Evolutionary conservation across 2,113 vertebrate genomes (phyloP).

Genomic region (Clarias batrachus): DNA sequence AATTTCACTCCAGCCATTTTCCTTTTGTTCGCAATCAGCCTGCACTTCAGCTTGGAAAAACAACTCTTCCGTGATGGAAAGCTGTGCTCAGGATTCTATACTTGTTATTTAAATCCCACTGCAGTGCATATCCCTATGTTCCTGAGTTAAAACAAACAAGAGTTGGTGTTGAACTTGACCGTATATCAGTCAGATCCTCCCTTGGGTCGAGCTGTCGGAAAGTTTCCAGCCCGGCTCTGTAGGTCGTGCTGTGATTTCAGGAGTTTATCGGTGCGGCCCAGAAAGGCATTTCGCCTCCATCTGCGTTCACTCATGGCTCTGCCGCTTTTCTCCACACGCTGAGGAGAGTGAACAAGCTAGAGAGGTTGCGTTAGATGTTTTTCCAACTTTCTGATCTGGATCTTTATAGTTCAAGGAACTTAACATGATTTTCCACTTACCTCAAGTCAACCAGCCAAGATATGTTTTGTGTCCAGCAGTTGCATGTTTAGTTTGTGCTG

Average conservation of each 20-base stretch:
- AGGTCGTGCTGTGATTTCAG: neutral
- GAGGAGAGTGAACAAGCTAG: neutral
- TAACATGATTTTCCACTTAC: slow-evolving; percentile 6
- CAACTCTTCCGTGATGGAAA: neutral
- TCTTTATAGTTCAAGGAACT: neutral
- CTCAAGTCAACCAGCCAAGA: neutral
- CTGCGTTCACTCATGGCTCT: neutral
- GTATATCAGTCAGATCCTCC: neutral
- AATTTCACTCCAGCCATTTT: slow-evolving; percentile 2
- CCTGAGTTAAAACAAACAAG: neutral
- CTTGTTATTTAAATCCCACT: neutral
- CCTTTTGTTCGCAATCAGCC: neutral
- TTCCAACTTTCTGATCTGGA: neutral
- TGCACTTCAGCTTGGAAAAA: neutral
- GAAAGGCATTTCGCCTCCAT: neutral
- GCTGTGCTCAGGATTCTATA: neutral
- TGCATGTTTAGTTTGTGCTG: neutral
- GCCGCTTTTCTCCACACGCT: neutral
- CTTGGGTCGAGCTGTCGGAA: neutral
- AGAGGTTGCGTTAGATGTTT: neutral
- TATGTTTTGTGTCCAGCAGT: neutral
- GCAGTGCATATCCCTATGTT: neutral
- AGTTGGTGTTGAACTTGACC: neutral
- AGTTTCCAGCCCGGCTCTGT: slow-evolving; percentile 3
- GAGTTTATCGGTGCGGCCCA: neutral